phyloP scores from a whole-genome alignment of 2,797 vertebrate species.

The Avahi laniger region DNA sequence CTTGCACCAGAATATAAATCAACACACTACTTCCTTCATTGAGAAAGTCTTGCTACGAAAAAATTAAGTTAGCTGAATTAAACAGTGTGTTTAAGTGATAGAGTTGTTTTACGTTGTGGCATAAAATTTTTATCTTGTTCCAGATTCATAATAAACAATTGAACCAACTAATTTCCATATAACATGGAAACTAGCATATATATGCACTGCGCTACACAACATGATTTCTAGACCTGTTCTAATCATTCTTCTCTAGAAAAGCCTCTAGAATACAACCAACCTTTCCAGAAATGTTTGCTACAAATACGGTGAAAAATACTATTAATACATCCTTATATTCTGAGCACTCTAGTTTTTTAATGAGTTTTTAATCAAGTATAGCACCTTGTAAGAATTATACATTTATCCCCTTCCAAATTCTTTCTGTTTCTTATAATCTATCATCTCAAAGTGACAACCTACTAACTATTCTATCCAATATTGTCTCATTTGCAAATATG shows the following conservation, averaged over 20 bases:
- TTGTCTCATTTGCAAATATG: neutral
- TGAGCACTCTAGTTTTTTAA: neutral
- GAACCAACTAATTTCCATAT: neutral
- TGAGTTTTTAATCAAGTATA: neutral
- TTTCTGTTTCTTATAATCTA: neutral
- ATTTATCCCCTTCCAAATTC: neutral
- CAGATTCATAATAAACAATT: neutral
- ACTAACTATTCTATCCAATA: neutral
- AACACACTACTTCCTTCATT: neutral
- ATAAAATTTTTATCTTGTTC: neutral
- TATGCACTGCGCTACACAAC: neutral
- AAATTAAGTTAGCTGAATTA: neutral
- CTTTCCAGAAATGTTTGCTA: neutral
- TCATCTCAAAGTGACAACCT: neutral
- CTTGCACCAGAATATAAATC: neutral
- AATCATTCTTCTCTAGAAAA: neutral
- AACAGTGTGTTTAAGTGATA: neutral
- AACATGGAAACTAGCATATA: too few relatives aligned
- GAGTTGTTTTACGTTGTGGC: neutral
- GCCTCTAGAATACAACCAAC: neutral
- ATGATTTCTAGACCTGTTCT: neutral
- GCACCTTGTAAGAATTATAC: neutral
- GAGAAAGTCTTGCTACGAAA: neutral
- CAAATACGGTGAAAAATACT: neutral
- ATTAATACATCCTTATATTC: neutral